phyloP scores from a whole-genome alignment of 1,140 invertebrate genomes.

The Solenopsis invicta region DNA sequence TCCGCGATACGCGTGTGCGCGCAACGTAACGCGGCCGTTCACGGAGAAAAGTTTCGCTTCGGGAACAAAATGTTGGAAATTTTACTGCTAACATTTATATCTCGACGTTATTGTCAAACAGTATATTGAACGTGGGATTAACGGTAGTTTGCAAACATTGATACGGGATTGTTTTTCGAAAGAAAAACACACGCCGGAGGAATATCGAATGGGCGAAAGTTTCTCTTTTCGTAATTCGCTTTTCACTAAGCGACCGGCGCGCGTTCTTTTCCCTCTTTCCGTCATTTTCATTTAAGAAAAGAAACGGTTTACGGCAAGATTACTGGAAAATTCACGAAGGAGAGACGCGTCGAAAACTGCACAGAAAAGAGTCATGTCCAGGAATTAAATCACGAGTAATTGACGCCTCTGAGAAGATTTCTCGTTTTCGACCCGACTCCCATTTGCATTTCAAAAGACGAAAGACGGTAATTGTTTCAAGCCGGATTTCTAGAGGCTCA shows the following conservation, averaged over 20 bases:
- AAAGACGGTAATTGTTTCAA: background rate
- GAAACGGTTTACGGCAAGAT: background rate
- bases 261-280: background rate
- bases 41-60: background rate
- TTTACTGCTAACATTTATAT: background rate
- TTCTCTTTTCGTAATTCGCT: constrained; percentile 1
- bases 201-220: background rate
- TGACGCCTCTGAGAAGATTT: background rate
- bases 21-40: background rate
- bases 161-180: constrained; percentile 3
- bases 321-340: background rate
- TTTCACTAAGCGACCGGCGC: background rate
- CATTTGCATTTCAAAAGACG: constrained; percentile 51
- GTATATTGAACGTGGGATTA: background rate
- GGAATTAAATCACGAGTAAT: constrained; percentile 51
- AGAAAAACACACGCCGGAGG: background rate
- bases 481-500: background rate
- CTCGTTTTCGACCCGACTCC: background rate
- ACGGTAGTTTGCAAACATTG: background rate
- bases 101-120: background rate
- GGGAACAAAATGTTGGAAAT: background rate
- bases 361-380: background rate
- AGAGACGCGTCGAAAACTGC: background rate
- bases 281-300: background rate
- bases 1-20: background rate